phyloP scores from a whole-genome alignment of 2,888 invertebrate genomes.

The Mythimna impura region DNA sequence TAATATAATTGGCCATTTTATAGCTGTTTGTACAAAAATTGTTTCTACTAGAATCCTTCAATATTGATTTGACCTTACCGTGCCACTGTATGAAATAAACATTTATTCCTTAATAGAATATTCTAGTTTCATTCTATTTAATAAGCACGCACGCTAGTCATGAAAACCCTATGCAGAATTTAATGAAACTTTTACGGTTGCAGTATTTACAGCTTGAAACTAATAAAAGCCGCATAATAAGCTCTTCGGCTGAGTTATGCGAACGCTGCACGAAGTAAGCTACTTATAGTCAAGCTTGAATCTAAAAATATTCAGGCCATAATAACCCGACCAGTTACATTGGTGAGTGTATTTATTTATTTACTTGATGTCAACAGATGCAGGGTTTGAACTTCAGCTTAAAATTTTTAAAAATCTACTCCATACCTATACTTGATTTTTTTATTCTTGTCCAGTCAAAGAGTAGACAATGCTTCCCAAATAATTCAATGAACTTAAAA shows the following conservation, averaged over 20 bases:
- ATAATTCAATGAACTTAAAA: too few relatives aligned
- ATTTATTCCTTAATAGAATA: not conserved
- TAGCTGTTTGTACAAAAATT: not conserved
- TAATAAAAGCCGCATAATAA: conserved; percentile 32
- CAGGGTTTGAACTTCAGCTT: not conserved
- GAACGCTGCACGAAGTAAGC: conserved; percentile 12
- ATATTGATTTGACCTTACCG: conserved; percentile 3
- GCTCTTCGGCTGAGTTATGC: conserved; percentile 25
- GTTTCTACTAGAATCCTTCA: too few relatives aligned
- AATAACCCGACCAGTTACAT: not conserved
- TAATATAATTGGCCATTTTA: not conserved
- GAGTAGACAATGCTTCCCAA: too few relatives aligned
- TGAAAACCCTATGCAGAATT: conserved; percentile 26
- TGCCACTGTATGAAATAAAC: not conserved
- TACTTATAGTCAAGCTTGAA: conserved; percentile 6
- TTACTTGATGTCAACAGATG: not conserved
- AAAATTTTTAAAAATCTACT: not conserved
- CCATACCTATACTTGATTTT: too few relatives aligned
- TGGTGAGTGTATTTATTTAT: not conserved
- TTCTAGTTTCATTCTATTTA: not conserved
- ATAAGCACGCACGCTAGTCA: conserved; percentile 1
- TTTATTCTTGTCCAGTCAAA: too few relatives aligned
- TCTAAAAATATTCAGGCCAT: conserved; percentile 2
- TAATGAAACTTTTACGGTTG: conserved; percentile 15
- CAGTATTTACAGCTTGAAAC: conserved; percentile 20